A percentile compares a stretch with the other conserved stretches of the same genome.
These are phyloP conservation scores for Agrotis clavis DNA, from an alignment of 2,888 invertebrate genomes.

Conservation along the genomic window DNA sequence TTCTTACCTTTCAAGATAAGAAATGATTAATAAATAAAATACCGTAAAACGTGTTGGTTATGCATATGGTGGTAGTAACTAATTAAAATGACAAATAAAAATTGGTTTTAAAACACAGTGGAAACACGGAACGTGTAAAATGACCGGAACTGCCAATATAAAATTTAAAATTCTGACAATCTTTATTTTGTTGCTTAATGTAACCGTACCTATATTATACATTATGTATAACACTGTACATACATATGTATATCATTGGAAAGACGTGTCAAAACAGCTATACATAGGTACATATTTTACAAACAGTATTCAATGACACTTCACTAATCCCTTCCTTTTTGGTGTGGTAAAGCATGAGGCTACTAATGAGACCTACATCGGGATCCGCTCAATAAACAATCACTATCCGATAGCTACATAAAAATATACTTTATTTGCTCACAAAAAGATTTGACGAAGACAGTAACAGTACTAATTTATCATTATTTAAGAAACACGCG, in stretches of 20 bases:
- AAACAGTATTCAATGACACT: conserved; percentile 17
- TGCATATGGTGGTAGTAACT: conserved; percentile 5
- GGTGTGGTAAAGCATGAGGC: conserved; percentile 31
- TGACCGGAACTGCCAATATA: conserved; percentile 31
- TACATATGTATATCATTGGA: conserved; percentile 50
- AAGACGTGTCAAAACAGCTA: conserved; percentile 40
- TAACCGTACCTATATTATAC: conserved; percentile 49
- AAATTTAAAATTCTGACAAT: conserved; percentile 44
- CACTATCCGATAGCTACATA: conserved; percentile 22
- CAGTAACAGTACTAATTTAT: conserved; percentile 8
- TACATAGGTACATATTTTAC: conserved; percentile 33
- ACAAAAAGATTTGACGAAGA: conserved; percentile 12
- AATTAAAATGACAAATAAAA: conserved; percentile 17
- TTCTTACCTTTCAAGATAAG: conserved; percentile 13
- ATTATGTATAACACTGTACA: conserved; percentile 56
- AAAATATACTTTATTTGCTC: conserved; percentile 46
- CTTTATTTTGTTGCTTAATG: conserved; percentile 37
- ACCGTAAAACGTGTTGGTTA: conserved; percentile 23
- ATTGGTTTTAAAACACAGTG: conserved; percentile 14
- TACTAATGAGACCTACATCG: conserved; percentile 28
- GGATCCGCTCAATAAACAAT: conserved; percentile 25
- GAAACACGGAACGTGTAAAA: conserved; percentile 20
- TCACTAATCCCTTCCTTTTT: conserved; percentile 19
- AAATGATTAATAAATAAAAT: conserved; percentile 19
- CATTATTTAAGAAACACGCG: conserved; percentile 5